Evolutionary conservation across 2,888 invertebrate genomes (phyloP).

Genomic region (Homarus gammarus): DNA sequence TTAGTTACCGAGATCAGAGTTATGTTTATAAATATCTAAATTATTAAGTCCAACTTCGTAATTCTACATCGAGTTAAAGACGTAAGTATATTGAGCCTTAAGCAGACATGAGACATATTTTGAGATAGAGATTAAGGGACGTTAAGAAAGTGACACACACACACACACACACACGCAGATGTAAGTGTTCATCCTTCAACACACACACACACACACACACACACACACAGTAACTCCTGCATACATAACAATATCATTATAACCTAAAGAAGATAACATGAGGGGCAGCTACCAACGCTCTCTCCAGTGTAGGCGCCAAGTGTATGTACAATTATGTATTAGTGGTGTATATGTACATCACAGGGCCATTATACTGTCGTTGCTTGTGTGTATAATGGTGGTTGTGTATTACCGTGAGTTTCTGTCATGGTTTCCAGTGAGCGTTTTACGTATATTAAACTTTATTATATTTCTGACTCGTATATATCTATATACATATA

Average conservation of each 20-base stretch:
- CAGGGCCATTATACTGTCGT: neutral
- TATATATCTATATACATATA: neutral
- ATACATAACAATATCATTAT: constrained; percentile 11
- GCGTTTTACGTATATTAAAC: too few species aligned
- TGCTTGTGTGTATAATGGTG: neutral
- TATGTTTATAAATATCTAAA: too few species aligned
- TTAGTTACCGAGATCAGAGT: too few species aligned
- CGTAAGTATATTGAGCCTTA: neutral
- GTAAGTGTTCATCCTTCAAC: too few species aligned
- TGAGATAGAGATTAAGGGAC: too few species aligned
- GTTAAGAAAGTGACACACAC: neutral
- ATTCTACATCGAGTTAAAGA: too few species aligned
- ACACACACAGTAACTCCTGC: neutral
- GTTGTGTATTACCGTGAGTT: neutral
- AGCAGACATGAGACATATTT: too few species aligned
- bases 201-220: constrained; percentile 27
- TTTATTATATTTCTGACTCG: neutral
- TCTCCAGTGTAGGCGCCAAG: neutral
- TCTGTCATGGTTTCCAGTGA: too few species aligned
- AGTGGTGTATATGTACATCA: neutral
- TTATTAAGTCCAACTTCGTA: too few species aligned
- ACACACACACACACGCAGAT: constrained; percentile 25
- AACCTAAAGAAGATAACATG: neutral
- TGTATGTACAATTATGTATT: neutral
- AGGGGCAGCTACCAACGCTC: neutral